phyloP scores from a whole-genome alignment of 2,888 invertebrate genomes.

The Ferrisia virgata region DNA sequence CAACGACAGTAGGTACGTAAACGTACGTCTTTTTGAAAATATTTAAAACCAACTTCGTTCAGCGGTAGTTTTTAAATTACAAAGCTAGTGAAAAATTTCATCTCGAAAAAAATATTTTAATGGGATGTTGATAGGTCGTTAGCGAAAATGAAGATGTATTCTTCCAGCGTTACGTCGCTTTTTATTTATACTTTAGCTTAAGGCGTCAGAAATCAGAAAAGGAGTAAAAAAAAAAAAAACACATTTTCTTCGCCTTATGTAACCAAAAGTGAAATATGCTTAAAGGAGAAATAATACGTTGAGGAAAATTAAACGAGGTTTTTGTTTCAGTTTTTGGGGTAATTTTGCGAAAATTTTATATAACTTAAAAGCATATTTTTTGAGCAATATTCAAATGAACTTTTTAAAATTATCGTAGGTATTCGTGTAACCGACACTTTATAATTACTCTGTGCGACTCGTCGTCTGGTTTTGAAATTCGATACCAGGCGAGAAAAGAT shows the following conservation, averaged over 20 bases:
- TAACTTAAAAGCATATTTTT: neutral
- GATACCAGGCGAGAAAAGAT: neutral
- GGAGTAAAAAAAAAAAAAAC: neutral
- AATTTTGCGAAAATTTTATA: neutral
- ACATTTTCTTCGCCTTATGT: neutral
- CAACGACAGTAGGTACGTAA: neutral
- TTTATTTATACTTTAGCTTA: neutral
- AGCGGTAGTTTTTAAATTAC: neutral
- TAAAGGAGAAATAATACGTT: neutral
- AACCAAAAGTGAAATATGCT: neutral
- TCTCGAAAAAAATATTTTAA: neutral
- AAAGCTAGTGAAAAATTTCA: neutral
- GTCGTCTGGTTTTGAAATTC: neutral
- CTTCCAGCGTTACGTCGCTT: neutral
- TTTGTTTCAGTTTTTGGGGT: neutral
- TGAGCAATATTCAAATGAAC: neutral
- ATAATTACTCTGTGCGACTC: neutral
- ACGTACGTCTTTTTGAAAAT: neutral
- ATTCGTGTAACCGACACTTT: conserved; percentile 6
- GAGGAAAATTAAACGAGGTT: neutral
- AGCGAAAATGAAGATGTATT: neutral
- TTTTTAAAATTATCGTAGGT: neutral
- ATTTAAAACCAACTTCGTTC: neutral
- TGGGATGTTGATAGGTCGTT: neutral
- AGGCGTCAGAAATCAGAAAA: neutral